A percentile compares a stretch with the other conserved stretches of the same genome.
Evolutionary conservation across 2,888 invertebrate species (phyloP).

Genomic region (Megastigmus dorsalis): DNA sequence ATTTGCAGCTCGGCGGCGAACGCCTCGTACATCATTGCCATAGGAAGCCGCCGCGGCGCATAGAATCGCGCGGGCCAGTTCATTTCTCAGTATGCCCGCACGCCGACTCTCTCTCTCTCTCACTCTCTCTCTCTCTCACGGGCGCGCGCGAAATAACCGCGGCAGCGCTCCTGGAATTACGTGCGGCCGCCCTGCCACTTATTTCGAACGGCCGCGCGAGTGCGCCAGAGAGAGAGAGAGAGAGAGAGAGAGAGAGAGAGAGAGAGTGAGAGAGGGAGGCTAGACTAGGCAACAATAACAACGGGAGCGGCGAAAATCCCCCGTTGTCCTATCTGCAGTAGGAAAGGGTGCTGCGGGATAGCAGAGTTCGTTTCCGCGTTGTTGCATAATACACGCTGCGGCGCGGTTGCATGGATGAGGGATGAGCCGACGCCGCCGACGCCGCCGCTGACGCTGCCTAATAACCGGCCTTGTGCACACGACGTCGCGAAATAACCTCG

Average conservation of each 20-base stretch:
- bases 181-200: constrained; percentile 58
- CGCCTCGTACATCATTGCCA: constrained; percentile 46
- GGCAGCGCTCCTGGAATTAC: constrained; percentile 58
- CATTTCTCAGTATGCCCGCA: constrained; percentile 35
- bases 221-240: neutral
- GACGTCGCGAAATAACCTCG: constrained; percentile 43
- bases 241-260: neutral
- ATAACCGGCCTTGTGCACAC: constrained; percentile 36
- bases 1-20: constrained; percentile 26
- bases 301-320: constrained; percentile 5
- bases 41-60: neutral
- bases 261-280: neutral
- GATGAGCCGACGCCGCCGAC: constrained; percentile 68
- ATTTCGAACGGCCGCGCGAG: constrained; percentile 59
- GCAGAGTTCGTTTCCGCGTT: constrained; percentile 72
- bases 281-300: constrained; percentile 8
- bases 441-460: constrained; percentile 19
- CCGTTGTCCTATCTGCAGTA: constrained; percentile 33
- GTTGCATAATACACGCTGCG: constrained; percentile 74
- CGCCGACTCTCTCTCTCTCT: neutral
- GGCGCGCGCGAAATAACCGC: constrained; percentile 50
- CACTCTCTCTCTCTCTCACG: no score
- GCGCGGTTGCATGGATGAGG: constrained; percentile 73
- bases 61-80: constrained; percentile 31
- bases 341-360: constrained; percentile 30